A percentile compares a stretch with the other conserved stretches of the same genome.
phyloP scores from a whole-genome alignment of 2,797 vertebrate genomes.

The Aeoliscus strigatus region DNA sequence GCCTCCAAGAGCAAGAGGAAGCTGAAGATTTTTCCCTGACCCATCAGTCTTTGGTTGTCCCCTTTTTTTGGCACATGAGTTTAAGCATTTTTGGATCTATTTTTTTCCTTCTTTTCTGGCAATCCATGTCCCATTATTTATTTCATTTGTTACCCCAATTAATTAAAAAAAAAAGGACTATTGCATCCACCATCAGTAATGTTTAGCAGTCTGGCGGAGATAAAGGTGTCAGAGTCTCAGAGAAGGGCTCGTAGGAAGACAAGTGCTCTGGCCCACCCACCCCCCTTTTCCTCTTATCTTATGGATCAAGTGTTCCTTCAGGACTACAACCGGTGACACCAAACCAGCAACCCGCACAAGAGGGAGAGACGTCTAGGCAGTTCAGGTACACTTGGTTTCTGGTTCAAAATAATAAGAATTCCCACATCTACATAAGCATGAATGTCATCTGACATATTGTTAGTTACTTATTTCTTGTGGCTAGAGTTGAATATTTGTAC shows the following conservation, averaged over 20 bases:
- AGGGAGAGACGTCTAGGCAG: slow-evolving; percentile 61
- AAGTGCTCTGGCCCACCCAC: slow-evolving; percentile 75
- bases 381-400: slow-evolving; percentile 73
- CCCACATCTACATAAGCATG: too few relatives aligned
- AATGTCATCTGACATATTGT: too few relatives aligned
- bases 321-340: slow-evolving; percentile 81
- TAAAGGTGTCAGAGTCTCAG: slow-evolving; percentile 62
- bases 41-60: slow-evolving; percentile 12
- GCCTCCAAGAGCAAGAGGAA: slow-evolving; percentile 54
- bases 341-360: slow-evolving; percentile 77
- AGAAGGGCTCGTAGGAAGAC: slow-evolving; percentile 69
- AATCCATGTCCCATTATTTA: slow-evolving; percentile 32
- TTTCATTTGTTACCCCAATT: slow-evolving; percentile 38
- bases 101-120: slow-evolving; percentile 38
- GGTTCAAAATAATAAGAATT: too few relatives aligned
- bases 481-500: too few relatives aligned
- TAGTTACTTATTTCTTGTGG: too few relatives aligned
- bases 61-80: slow-evolving; percentile 36
- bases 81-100: slow-evolving; percentile 35
- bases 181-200: slow-evolving; percentile 55
- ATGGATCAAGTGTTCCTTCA: slow-evolving; percentile 99
- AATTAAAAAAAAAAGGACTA: slow-evolving; percentile 54
- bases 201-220: slow-evolving; percentile 68
- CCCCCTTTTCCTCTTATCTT: slow-evolving; percentile 88
- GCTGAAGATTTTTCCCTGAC: slow-evolving; percentile 57